A percentile compares a stretch with the other conserved stretches of the same genome.
These are phyloP conservation scores for Chaetodon trifasciatus DNA, from an alignment of 2,797 vertebrate species.

Conservation along the genomic window DNA sequence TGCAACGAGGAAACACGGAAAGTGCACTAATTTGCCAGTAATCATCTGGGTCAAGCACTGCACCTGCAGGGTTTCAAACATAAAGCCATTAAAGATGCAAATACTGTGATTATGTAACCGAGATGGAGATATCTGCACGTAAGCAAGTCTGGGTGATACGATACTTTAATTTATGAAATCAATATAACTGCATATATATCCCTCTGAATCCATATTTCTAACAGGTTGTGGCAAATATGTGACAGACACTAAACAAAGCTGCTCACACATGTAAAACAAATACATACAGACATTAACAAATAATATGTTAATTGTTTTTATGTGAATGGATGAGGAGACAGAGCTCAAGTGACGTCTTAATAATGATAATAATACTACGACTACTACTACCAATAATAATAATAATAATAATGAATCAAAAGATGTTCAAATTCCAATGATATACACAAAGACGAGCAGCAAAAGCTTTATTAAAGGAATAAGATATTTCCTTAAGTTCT, in stretches of 20 bases:
- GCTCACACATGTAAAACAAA: background rate
- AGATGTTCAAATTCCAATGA: background rate
- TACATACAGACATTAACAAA: no score
- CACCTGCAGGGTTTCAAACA: constrained; percentile 25
- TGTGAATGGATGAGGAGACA: background rate
- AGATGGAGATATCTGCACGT: background rate
- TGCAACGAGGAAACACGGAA: background rate
- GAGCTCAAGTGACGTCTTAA: background rate
- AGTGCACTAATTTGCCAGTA: background rate
- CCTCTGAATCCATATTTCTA: background rate
- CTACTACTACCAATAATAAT: no score
- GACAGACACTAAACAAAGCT: background rate
- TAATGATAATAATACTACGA: no score
- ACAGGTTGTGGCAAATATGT: background rate
- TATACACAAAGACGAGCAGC: background rate
- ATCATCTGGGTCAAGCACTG: constrained; percentile 1
- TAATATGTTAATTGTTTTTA: background rate
- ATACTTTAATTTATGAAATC: background rate
- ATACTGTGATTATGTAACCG: background rate
- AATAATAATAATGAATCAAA: background rate
- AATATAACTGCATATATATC: background rate
- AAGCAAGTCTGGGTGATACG: background rate
- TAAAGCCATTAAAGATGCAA: constrained; percentile 5
- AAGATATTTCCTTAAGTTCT: background rate
- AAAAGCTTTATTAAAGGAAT: background rate